phyloP scores from a whole-genome alignment of 2,113 vertebrate species.

The Entosphenus tridentatus region DNA sequence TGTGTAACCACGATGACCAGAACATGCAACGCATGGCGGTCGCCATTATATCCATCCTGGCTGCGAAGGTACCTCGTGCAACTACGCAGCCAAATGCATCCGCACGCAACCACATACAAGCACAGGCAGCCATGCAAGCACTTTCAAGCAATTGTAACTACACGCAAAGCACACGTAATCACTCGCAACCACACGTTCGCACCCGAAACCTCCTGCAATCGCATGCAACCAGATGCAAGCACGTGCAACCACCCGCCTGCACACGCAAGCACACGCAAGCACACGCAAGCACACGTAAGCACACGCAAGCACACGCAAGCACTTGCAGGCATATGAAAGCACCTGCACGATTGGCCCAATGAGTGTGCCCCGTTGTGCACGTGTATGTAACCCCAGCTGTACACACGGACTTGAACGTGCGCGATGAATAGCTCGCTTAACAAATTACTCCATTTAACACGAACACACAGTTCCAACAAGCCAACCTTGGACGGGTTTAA shows the following conservation, averaged over 20 bases:
- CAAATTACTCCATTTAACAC: neutral
- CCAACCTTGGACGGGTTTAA: no score
- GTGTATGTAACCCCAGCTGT: neutral
- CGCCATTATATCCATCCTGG: slow-evolving; percentile 90
- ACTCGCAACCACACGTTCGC: neutral
- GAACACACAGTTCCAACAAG: no score
- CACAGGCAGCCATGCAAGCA: neutral
- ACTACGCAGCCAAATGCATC: neutral
- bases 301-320: neutral
- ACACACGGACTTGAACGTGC: neutral
- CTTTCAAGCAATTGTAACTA: neutral
- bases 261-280: neutral
- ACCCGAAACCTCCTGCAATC: neutral
- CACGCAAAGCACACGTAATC: neutral
- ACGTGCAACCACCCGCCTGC: neutral
- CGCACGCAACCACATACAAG: neutral
- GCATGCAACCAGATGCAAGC: neutral
- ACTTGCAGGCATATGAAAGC: neutral
- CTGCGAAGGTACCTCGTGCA: slow-evolving; percentile 51
- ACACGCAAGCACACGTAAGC: neutral
- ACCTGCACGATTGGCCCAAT: neutral
- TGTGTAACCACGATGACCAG: slow-evolving; percentile 96
- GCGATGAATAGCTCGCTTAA: neutral
- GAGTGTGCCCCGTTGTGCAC: neutral
- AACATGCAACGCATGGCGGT: slow-evolving; percentile 99